Evolutionary conservation across 2,797 vertebrate species (phyloP), one percentile per base, ranked within the genome.

Genomic region (Phataginus tetradactyla): DNA sequence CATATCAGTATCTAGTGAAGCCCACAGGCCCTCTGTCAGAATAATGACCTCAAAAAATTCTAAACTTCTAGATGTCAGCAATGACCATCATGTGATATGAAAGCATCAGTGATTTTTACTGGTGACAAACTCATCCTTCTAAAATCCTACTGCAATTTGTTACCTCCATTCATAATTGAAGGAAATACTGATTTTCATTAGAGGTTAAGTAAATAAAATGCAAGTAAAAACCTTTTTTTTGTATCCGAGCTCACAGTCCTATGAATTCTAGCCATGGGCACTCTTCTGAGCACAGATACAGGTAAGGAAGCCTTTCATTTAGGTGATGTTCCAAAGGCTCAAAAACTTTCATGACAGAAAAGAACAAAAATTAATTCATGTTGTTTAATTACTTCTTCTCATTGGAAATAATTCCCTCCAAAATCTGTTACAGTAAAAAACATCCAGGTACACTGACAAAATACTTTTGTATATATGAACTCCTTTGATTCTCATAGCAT

Each of bases 311-410:
- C 20, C 13, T 20, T 68, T 55, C 51, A 80, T 80, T 69, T 64
- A 89, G 85, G 39, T 49, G 42, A 45, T 39, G 6, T 69, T 20
- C 34, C 53, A 51, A 93, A 89, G 78, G 42, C 7, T 89, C 57
- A 78, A 81, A 51, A 83, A 86, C 59, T 81, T 78, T 32, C 6
- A 81, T n/a, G 37, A 86, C 4, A 12, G 7, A 74, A 84, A 74
- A 66, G n/a, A 63, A 87, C 4, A 96, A 92, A 91, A 74, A 45
- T 1, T 23, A 68, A 64, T 25, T 69, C 11, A 10, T 6, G 5
- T 86, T 86, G 10, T 34, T 88, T 92, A 59, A 78, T 94, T 94
- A 71, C 29, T 77, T 91, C 42, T 84, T 92, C 72, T 77, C 66
- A 84, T 13, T 95, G 37, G 34, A 89, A 94, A 57, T 63, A 71